A percentile compares a stretch with the other conserved stretches of the same genome.
phyloP scores from a whole-genome alignment of 2,888 invertebrate genomes.

The Pristionchus japonicus region DNA sequence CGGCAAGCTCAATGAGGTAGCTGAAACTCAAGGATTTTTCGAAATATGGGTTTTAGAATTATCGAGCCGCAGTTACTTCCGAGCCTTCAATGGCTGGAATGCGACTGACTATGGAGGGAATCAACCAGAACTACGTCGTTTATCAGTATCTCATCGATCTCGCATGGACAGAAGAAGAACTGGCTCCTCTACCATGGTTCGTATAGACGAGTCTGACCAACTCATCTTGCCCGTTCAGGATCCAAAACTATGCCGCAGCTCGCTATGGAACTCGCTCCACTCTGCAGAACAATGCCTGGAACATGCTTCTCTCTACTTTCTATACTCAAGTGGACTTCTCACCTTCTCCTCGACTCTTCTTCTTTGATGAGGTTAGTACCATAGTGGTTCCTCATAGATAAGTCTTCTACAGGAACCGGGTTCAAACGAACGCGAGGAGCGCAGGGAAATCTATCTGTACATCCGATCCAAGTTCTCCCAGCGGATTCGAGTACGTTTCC shows the following conservation, averaged over 20 bases:
- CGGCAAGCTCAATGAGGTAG: slow-evolving; percentile 79
- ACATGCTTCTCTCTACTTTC: slow-evolving; percentile 49
- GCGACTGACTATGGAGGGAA: slow-evolving; percentile 93
- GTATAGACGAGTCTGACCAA: background rate
- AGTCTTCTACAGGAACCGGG: background rate
- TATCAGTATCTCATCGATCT: slow-evolving; percentile 91
- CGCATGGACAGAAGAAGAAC: slow-evolving; percentile 53
- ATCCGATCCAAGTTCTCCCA: background rate
- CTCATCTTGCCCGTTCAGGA: background rate
- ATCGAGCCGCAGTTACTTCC: background rate
- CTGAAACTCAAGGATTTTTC: background rate
- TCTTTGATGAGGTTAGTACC: background rate
- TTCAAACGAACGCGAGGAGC: background rate
- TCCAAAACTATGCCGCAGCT: background rate
- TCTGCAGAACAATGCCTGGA: slow-evolving; percentile 50
- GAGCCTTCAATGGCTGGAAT: slow-evolving; percentile 84
- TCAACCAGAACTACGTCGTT: slow-evolving; percentile 92
- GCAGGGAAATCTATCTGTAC: slow-evolving; percentile 14
- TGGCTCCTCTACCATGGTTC: slow-evolving; percentile 45
- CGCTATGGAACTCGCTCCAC: background rate
- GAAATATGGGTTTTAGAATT: background rate
- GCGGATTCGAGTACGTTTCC: slow-evolving; percentile 16
- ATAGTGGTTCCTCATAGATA: too few relatives aligned
- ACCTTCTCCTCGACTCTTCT: too few relatives aligned
- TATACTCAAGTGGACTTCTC: slow-evolving; percentile 4